phyloP scores from a whole-genome alignment of 2,113 vertebrate genomes.

The Galeopterus variegatus region DNA sequence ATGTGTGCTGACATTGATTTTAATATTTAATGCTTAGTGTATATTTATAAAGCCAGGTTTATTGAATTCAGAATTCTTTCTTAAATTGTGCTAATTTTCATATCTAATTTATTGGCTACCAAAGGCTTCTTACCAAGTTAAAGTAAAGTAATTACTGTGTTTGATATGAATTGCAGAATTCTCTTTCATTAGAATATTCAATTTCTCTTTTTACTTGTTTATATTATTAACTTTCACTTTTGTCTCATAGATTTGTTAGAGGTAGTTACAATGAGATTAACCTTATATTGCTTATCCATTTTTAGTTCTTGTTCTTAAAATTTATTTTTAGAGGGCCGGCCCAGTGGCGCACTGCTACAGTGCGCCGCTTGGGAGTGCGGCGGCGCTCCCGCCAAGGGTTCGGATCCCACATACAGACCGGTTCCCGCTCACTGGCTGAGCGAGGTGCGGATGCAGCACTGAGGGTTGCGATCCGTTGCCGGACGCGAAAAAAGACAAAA shows the following conservation, averaged over 20 bases:
- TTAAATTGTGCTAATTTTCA: slow-evolving; percentile 46
- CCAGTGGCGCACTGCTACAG: too few relatives aligned
- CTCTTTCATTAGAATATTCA: slow-evolving; percentile 61
- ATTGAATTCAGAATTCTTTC: slow-evolving; percentile 1
- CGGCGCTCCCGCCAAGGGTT: too few relatives aligned
- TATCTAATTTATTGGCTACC: neutral
- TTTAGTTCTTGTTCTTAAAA: neutral
- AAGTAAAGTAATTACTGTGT: neutral
- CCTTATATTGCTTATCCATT: neutral
- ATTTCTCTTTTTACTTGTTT: slow-evolving; percentile 54
- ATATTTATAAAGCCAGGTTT: slow-evolving; percentile 12
- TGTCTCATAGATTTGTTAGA: neutral
- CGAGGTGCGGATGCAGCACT: too few relatives aligned
- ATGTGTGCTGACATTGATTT: neutral
- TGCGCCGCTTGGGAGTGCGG: too few relatives aligned
- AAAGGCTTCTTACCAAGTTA: neutral
- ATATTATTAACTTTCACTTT: slow-evolving; percentile 39
- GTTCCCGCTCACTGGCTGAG: too few relatives aligned
- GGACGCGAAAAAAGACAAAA: too few relatives aligned
- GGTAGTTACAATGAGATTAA: neutral
- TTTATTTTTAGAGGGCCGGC: neutral
- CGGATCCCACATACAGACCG: too few relatives aligned
- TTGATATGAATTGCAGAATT: slow-evolving; percentile 24
- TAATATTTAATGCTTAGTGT: neutral
- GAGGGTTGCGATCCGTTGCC: too few relatives aligned